Conservation (phyloP, 2,888 invertebrate genomes). For the Ophion slaviceki region DNA sequence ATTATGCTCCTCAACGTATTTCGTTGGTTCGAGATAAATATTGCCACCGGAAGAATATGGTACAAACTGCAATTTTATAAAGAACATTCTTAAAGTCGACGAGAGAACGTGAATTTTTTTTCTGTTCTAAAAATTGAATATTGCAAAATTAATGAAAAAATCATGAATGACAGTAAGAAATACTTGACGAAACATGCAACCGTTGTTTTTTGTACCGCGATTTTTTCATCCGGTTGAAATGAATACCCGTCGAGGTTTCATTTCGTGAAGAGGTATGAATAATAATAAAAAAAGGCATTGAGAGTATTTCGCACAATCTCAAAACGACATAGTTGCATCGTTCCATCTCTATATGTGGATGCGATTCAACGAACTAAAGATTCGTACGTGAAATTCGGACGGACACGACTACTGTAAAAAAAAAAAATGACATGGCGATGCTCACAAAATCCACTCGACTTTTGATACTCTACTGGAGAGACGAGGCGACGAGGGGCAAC, state of each 20-base stretch:
- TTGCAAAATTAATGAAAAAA: not conserved
- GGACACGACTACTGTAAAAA: slow-evolving; percentile 51
- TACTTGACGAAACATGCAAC: slow-evolving; percentile 21
- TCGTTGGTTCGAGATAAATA: not conserved
- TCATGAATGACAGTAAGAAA: not conserved
- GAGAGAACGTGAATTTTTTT: not conserved
- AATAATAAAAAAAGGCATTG: not conserved
- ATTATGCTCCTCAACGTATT: not conserved
- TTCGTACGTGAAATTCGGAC: slow-evolving; percentile 55
- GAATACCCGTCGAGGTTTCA: slow-evolving; percentile 3
- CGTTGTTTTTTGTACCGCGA: not conserved
- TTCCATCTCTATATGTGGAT: slow-evolving; percentile 39
- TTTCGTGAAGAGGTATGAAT: not conserved
- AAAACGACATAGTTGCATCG: slow-evolving; percentile 34
- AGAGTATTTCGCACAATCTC: not conserved
- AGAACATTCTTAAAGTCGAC: not conserved
- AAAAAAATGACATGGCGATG: slow-evolving; percentile 61
- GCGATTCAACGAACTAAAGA: slow-evolving; percentile 49
- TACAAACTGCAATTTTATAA: not conserved
- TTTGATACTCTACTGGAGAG: slow-evolving; percentile 32
- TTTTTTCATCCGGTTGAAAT: slow-evolving; percentile 6
- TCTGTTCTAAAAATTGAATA: not conserved
- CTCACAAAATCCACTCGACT: slow-evolving; percentile 58
- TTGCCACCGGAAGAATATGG: not conserved
- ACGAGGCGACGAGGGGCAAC: slow-evolving; percentile 2